phyloP scores from a whole-genome alignment of 2,888 invertebrate species.

The Eurytoma californica region DNA sequence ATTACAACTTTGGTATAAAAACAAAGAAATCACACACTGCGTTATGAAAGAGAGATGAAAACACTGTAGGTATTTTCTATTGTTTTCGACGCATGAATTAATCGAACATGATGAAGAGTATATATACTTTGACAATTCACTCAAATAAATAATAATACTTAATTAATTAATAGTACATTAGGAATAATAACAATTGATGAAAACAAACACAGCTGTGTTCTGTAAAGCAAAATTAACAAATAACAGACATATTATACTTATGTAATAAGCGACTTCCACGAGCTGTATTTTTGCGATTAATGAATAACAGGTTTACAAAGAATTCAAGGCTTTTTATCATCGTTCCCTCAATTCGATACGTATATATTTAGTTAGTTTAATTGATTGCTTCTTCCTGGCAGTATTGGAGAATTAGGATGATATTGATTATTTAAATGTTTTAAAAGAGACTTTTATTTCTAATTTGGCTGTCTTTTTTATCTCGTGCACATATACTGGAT shows the following conservation, averaged over 20 bases:
- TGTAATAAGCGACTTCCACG: constrained; percentile 52
- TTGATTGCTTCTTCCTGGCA: no score
- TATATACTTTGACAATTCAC: constrained; percentile 31
- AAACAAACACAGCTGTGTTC: constrained; percentile 44
- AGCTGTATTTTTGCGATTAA: constrained; percentile 43
- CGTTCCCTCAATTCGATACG: constrained; percentile 21
- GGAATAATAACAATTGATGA: constrained; percentile 52
- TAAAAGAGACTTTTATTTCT: no score
- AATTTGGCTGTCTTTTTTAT: no score
- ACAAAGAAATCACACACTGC: constrained; percentile 62
- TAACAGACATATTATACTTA: constrained; percentile 54
- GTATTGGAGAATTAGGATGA: no score
- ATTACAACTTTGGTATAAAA: constrained; percentile 77
- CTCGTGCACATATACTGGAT: no score
- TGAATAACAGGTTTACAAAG: constrained; percentile 40
- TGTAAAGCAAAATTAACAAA: constrained; percentile 54
- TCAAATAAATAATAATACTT: constrained; percentile 53
- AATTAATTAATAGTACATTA: constrained; percentile 46
- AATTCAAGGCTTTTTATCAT: constrained; percentile 40
- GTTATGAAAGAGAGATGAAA: constrained; percentile 54
- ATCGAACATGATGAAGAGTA: constrained; percentile 53
- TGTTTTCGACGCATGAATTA: constrained; percentile 38
- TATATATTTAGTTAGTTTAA: no score
- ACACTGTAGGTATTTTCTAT: constrained; percentile 42
- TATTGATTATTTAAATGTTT: no score